Base-by-base conservation (phyloP, 1,140 invertebrate species). In the Drosophila sulfurigaster region DNA sequence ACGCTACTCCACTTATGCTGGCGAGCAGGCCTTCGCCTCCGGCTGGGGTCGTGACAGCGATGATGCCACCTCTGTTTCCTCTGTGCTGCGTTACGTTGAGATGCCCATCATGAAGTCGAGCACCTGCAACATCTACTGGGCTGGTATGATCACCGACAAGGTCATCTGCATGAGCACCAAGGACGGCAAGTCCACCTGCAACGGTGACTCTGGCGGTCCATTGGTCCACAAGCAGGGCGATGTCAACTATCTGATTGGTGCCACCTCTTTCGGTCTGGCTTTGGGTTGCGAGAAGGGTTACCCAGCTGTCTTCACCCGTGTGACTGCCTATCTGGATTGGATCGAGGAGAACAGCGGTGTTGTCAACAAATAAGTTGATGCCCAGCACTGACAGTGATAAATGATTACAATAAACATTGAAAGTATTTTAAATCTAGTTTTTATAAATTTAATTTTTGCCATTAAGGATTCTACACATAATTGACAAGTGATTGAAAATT, bases 181-280 rank as follows among this genome's bases (percentile, higher is more conserved):
- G 20, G 77, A 69, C 0, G 82, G 79, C 5, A 54, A 69, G 5
- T 91, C 88, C 6, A 83, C 88, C 43, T 91, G 89, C 65, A 85
- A 65, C 0, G 89, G 89, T 1, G 89, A 91, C 49, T 91, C 89
- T 3, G 89, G 89, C 2, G 89, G 89, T 11, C 83, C 83, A 1
- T n/a, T 91, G 66, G 56, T 83, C 1, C 70, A 82, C 45, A 65
- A 70, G 8, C 81, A 85, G 16, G 54, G 58, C 16, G 8, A 54
- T 0, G 8, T 48, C 1, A 60, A 80, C 46, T 25, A 63, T 1
- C 15, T 91, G 13, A 91, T 94, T 38, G 94, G 94, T 59, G 66
- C 94, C 45, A 92, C 93, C 1, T 94, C 94, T 2, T 94, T 94
- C 67, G 94, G 94, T 41, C 80, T 92, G 49, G 73, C 74, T 30